phyloP scores from a whole-genome alignment of 2,113 vertebrate genomes.

The Chamaetylas fuelleborni region DNA sequence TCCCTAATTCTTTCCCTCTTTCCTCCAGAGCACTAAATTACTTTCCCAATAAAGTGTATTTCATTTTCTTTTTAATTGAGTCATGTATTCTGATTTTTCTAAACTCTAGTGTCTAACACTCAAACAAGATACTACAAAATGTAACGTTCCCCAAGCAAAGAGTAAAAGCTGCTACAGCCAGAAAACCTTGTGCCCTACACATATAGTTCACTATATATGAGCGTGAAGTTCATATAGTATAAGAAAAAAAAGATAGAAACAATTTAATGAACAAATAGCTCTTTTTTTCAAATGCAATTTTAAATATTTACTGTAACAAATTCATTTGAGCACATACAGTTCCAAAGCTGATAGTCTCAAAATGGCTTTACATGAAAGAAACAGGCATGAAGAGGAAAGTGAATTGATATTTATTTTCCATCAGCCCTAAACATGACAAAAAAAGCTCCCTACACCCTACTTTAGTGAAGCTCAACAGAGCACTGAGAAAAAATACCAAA shows the following conservation, averaged over 20 bases:
- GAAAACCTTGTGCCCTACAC: background rate
- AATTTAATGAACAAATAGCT: background rate
- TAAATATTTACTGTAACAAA: background rate
- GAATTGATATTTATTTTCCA: background rate
- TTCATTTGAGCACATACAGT: background rate
- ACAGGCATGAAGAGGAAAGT: background rate
- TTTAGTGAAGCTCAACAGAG: background rate
- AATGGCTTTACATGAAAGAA: background rate
- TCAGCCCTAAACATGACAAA: background rate
- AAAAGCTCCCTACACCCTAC: background rate
- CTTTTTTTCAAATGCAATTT: background rate
- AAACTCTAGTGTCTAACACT: background rate
- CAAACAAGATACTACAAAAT: background rate
- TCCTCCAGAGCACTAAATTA: background rate
- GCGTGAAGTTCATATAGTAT: background rate
- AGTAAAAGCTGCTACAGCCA: background rate
- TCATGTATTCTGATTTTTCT: background rate
- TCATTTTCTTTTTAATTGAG: background rate
- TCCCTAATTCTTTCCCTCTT: background rate
- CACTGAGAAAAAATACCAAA: background rate
- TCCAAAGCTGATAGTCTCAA: background rate
- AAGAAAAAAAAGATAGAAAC: background rate
- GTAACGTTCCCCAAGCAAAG: background rate
- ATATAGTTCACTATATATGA: background rate
- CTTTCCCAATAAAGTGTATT: background rate